These are phyloP conservation scores for Chloroclysta siterata DNA, from an alignment of 2,888 invertebrate species.

Conservation along the genomic window DNA sequence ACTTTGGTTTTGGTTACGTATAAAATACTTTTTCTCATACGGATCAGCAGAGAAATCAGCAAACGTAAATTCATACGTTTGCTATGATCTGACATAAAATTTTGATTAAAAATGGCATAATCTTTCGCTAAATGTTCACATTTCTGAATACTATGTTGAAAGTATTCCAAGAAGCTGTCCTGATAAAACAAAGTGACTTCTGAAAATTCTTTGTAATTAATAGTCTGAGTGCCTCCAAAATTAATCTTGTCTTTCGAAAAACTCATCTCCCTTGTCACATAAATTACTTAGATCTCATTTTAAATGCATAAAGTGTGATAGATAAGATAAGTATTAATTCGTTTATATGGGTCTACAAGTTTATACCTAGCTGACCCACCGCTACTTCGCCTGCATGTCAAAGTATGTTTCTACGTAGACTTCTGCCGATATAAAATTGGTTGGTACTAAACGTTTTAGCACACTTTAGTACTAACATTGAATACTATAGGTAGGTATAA, in stretches of 20 bases:
- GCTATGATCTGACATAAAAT: too few relatives aligned
- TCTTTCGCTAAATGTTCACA: neutral
- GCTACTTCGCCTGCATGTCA: too few relatives aligned
- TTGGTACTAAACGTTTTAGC: too few relatives aligned
- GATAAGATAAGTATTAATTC: constrained; percentile 11
- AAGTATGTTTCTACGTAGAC: too few relatives aligned
- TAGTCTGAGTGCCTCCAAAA: constrained; percentile 8
- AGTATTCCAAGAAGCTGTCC: neutral
- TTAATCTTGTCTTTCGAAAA: constrained; percentile 29
- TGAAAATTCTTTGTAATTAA: constrained; percentile 8
- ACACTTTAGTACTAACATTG: too few relatives aligned
- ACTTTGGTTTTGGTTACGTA: constrained; percentile 27
- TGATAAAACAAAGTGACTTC: constrained; percentile 1
- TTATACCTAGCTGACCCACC: too few relatives aligned
- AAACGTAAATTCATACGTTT: too few relatives aligned
- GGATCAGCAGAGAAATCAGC: too few relatives aligned
- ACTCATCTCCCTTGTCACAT: constrained; percentile 17
- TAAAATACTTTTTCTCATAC: neutral
- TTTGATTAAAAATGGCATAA: too few relatives aligned
- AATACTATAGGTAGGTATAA: too few relatives aligned
- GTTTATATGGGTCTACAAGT: neutral
- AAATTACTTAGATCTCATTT: constrained; percentile 32
- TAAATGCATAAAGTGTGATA: constrained; percentile 27
- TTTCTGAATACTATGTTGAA: neutral
- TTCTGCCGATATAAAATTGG: too few relatives aligned